Base-by-base conservation (phyloP, 2,888 invertebrate genomes). In the Pammene aurita region DNA sequence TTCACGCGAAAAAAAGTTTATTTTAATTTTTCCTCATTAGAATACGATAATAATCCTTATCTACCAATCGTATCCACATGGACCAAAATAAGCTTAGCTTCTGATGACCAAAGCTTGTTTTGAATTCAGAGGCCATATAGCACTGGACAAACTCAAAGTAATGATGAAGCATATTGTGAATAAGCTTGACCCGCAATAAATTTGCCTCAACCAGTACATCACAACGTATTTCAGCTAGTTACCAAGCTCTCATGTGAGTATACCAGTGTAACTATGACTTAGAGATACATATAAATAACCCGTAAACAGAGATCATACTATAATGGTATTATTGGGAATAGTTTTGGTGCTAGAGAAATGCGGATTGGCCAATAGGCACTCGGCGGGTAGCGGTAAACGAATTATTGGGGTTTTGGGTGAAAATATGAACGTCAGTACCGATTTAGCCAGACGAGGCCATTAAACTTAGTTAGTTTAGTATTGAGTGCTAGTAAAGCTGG, bases 341-440 rank as follows among this genome's bases (percentile, higher is more conserved):
- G 48, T 50, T 16, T 44, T 14, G 41, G 64, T 13, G 34, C 60
- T 42, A 61, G 66, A 46, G 44, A 52, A 57, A 60, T 61, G 11
- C 35, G 66, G 52, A 52, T 52, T 60, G 60, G 46, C 60, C 60
- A 61, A 60, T 57, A 66, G 26, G 41, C 56, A 57, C 14, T 61
- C 44, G 60, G 18, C 54, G 60, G 35, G 52, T 66, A 38, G 34
- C 52, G 10, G 60, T 50, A 44, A 38, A 41, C 38, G 54, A 67
- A 61, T 67, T 52, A 67, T 61, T 67, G 61, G 38, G 54, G 38
- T 57, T 42, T 26, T 1, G 26, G 2, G 42, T 18, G 42, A 18
- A 60, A 35, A 46, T 46, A 60, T 60, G n/a, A 44, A 60, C 14
- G 26, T 35, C 46, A 41, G 46, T n/a, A n/a, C 46, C 14, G 38